These are phyloP conservation scores for Vireo altiloquus DNA, from an alignment of 2,113 vertebrate genomes.

Conservation along the genomic window DNA sequence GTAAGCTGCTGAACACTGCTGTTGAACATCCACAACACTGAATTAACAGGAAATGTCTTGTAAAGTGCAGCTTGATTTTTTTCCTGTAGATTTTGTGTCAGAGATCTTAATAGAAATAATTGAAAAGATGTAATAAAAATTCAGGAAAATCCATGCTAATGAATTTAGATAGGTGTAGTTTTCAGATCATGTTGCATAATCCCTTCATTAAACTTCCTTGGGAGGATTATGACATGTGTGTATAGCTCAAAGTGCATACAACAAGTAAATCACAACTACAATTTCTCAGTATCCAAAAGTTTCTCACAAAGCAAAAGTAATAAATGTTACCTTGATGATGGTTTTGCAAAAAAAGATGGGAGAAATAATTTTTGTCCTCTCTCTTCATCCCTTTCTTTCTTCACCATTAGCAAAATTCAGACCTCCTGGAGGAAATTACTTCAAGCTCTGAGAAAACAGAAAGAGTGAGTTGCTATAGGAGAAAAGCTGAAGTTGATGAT, in stretches of 20 bases:
- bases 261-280: neutral
- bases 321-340: neutral
- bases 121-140: neutral
- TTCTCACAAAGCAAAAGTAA: neutral
- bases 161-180: neutral
- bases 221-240: neutral
- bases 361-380: neutral
- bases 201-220: neutral
- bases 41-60: slow-evolving; percentile 36
- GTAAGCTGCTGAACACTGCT: slow-evolving; percentile 46
- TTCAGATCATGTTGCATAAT: neutral
- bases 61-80: neutral
- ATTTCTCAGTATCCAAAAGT: neutral
- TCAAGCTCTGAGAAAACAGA: neutral
- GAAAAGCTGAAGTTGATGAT: neutral
- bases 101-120: slow-evolving; percentile 28
- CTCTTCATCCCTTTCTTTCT: neutral
- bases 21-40: slow-evolving; percentile 21
- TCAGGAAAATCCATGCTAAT: neutral
- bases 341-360: neutral
- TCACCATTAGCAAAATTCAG: neutral
- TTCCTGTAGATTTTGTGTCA: slow-evolving; percentile 4
- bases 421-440: neutral
- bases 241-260: neutral
- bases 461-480: neutral